These are phyloP conservation scores for Sibirionetta formosa DNA, from an alignment of 2,797 vertebrate species.

Conservation along the genomic window DNA sequence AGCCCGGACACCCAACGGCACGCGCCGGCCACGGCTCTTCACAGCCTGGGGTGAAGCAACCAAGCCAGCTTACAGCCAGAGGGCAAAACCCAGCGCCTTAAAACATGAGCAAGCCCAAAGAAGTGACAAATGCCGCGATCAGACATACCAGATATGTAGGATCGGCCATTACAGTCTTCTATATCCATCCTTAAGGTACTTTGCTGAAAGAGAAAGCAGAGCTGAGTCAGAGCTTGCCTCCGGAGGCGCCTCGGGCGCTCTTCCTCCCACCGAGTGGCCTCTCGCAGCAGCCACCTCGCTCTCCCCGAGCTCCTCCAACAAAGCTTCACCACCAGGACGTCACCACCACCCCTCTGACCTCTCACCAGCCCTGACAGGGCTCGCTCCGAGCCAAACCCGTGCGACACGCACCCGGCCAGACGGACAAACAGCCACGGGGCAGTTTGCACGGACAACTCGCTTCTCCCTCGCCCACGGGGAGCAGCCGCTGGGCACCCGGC, in stretches of 20 bases:
- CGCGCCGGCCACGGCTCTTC: too few species aligned
- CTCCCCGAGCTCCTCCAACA: neutral
- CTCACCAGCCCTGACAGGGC: too few species aligned
- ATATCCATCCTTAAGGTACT: constrained; percentile 92
- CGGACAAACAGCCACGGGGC: neutral
- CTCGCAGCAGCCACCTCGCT: neutral
- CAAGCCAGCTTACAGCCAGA: neutral
- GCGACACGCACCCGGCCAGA: neutral
- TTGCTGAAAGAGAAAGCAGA: constrained; percentile 81
- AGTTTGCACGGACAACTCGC: too few species aligned
- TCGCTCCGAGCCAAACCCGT: too few species aligned
- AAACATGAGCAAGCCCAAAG: neutral
- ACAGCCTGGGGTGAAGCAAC: neutral
- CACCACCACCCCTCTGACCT: neutral
- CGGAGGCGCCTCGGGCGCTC: neutral
- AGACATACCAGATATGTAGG: constrained; percentile 91
- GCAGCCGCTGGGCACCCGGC: neutral
- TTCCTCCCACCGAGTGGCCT: neutral
- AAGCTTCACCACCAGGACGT: neutral
- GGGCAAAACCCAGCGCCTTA: neutral
- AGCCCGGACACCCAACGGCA: neutral
- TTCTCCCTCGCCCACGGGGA: neutral
- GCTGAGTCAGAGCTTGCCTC: neutral
- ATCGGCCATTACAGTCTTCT: constrained; percentile 94
- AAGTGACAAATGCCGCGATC: neutral